Evolutionary conservation across 2,888 invertebrate species (phyloP), one percentile per base, ranked within the genome.

Genomic region (Caenorhabditis plicata): DNA sequence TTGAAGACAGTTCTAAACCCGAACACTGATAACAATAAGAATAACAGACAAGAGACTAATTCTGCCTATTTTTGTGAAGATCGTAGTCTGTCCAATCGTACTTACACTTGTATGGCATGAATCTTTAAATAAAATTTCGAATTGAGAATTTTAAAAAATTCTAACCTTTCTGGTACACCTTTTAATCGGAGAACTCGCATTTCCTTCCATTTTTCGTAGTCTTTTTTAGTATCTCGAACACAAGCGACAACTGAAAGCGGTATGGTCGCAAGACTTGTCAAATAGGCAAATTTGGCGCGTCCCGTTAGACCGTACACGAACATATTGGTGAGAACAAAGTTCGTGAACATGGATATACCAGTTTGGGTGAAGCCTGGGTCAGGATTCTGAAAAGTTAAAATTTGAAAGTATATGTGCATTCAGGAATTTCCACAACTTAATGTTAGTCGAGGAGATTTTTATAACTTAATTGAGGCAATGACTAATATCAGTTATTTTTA

Each of bases 41-140:
- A n/a, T n/a, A n/a, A n/a, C n/a, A n/a, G n/a, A n/a, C n/a, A n/a
- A 23, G 32, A 29, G 19, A 40, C 23, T 32, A 27, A 27, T 27
- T 42, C 32, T 3, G 8, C 42, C 22, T 42, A 23, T 42, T 22
- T 46, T 63, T 47, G 31, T 53, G 41, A 36, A 39, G 41, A 41
- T 75, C 71, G 43, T 71, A 72, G 15, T 72, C 71, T 11, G 64
- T 48, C 75, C 75, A 75, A 46, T 75, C 75, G 44, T 72, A 74
- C 45, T 73, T 74, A 51, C 69, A 70, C 38, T 72, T 71, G 53
- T 73, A 73, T 15, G 75, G 74, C 67, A 73, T 60, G 31, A 75
- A 69, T 49, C 68, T 49, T n/a, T n/a, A n/a, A n/a, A n/a, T n/a
- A n/a, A n/a, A n/a, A n/a, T n/a, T n/a, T n/a, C n/a, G n/a, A n/a